Conservation (phyloP, 53 echinoderm and acorn worm genomes). For the Antedon mediterranea region DNA sequence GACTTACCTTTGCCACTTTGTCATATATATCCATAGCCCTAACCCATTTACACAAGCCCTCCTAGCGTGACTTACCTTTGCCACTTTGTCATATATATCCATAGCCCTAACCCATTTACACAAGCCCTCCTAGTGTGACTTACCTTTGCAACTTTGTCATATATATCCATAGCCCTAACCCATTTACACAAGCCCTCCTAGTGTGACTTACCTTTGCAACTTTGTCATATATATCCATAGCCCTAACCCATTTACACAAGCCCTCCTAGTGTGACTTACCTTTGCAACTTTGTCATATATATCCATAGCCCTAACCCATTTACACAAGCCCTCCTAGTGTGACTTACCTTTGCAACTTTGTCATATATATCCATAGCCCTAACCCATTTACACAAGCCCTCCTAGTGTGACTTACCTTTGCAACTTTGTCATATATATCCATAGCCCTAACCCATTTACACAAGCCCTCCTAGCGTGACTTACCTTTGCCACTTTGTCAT, state of each 20-base stretch:
- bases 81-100: constrained; percentile 88
- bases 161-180: constrained; percentile 92
- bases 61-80: constrained; percentile 76
- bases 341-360: constrained; percentile 88
- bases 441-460: constrained; percentile 95
- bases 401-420: constrained; percentile 76
- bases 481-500: constrained; percentile 96
- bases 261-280: constrained; percentile 46
- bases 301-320: constrained; percentile 94
- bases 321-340: no score
- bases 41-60: constrained; percentile 85
- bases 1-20: constrained; percentile 88
- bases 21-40: constrained; percentile 92
- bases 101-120: constrained; percentile 95
- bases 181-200: constrained; percentile 48
- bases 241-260: constrained; percentile 93
- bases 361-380: constrained; percentile 92
- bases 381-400: constrained; percentile 85
- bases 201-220: constrained; percentile 94
- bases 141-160: constrained; percentile 96
- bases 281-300: constrained; percentile 90
- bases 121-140: no score
- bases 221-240: constrained; percentile 90
- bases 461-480: no score
- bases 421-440: constrained; percentile 88